Conservation (phyloP, 2,797 vertebrate species). For the Myotis pilosus region DNA sequence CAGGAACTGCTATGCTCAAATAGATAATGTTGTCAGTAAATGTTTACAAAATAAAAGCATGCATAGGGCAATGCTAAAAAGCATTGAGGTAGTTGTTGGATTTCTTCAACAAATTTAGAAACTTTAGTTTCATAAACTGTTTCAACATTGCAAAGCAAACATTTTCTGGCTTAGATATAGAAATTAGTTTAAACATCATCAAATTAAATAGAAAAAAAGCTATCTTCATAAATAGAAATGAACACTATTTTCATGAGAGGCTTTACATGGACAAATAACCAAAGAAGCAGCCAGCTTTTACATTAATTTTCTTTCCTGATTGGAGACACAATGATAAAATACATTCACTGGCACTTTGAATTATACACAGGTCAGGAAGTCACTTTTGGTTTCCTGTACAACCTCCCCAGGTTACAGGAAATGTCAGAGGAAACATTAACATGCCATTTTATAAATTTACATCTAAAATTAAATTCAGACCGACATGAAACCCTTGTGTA, state of each 20-base stretch:
- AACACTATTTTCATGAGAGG: not conserved
- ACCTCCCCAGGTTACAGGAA: not conserved
- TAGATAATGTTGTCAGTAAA: not conserved
- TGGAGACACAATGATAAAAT: not conserved
- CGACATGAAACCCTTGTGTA: not conserved
- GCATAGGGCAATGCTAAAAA: not conserved
- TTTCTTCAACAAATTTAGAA: not conserved
- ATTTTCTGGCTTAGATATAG: not conserved
- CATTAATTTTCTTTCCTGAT: not conserved
- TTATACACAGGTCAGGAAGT: not conserved
- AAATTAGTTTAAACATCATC: constrained; percentile 21
- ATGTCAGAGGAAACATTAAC: constrained; percentile 5
- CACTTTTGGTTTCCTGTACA: not conserved
- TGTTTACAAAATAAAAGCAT: not conserved
- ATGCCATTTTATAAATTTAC: not conserved
- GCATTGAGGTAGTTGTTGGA: not conserved
- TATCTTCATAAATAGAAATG: not conserved
- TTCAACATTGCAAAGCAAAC: not conserved
- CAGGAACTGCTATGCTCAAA: not conserved
- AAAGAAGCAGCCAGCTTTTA: not conserved
- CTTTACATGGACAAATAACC: not conserved
- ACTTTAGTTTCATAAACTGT: not conserved
- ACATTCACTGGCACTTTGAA: not conserved
- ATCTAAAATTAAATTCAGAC: not conserved
- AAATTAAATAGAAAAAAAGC: not conserved